These are phyloP conservation scores for Psilopogon haemacephalus DNA, from an alignment of 2,113 vertebrate species.

Conservation along the genomic window DNA sequence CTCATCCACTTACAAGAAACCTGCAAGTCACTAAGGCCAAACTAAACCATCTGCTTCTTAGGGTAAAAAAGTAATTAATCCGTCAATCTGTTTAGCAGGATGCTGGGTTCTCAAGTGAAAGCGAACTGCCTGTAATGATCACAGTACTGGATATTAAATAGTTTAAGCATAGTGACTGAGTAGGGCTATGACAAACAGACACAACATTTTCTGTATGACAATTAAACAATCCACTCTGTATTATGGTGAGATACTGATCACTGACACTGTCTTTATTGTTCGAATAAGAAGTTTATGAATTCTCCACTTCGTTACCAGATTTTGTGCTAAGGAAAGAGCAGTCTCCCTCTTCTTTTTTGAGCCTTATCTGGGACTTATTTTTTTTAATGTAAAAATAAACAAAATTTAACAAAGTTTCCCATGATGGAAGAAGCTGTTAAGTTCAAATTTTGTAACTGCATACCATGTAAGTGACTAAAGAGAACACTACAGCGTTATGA, in stretches of 20 bases:
- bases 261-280: not conserved
- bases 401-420: not conserved
- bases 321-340: slow-evolving; percentile 31
- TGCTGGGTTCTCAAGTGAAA: slow-evolving; percentile 47
- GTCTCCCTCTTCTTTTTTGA: not conserved
- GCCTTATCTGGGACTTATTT: not conserved
- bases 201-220: slow-evolving; percentile 34
- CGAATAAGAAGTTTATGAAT: not conserved
- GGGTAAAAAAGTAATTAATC: slow-evolving; percentile 59
- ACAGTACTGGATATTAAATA: slow-evolving; percentile 27
- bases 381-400: not conserved
- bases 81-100: slow-evolving; percentile 54
- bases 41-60: slow-evolving; percentile 47
- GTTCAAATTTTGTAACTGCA: slow-evolving; percentile 57
- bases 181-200: slow-evolving; percentile 43
- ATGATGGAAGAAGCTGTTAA: slow-evolving; percentile 30
- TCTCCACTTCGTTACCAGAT: slow-evolving; percentile 25
- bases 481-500: slow-evolving; percentile 35
- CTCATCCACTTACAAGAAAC: slow-evolving; percentile 39
- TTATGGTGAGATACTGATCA: not conserved
- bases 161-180: slow-evolving; percentile 46
- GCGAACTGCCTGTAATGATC: slow-evolving; percentile 47
- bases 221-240: not conserved
- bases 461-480: slow-evolving; percentile 54
- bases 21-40: slow-evolving; percentile 48